Evolutionary conservation across 1,140 invertebrate genomes (phyloP), one percentile per base, ranked within the genome.

Genomic region (Drosophila funebris): DNA sequence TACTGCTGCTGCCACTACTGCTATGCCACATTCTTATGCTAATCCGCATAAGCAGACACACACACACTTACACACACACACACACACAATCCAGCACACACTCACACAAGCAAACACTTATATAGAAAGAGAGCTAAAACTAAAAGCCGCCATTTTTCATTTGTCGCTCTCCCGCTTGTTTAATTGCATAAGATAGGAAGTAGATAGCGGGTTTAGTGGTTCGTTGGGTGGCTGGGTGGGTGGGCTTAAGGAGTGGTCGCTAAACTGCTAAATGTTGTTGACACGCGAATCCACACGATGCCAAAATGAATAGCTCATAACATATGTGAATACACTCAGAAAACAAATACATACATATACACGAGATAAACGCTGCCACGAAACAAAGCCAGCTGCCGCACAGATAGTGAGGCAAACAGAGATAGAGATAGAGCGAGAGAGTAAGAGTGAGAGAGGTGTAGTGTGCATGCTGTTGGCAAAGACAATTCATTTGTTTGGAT

Each of bases 401-500:
- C 20, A 48, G 39, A 31, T 29, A 72, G 22, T 13, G 22, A 43
- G 39, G n/a, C n/a, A n/a, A n/a, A 58, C 13, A 13, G 16, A 41
- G 13, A 24, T 31, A 54, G 37, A 33, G 48, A 39, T 29, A 41
- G 4, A 27, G 24, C 24, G 57, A 7, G n/a, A 41, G 20, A 52
- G 27, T 33, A n/a, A 16, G 20, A 31, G 44, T 39, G 31, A 58
- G 58, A 18, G n/a, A 61, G 29, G 13, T n/a, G 3, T 1, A 16
- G n/a, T 61, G n/a, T 61, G 44, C 22, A 24, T 33, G 20, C 48
- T 78, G 58, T 69, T 76, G 73, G 62, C 69, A 76, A 73, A 76
- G 76, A 76, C 76, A 76, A 79, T 79, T 79, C 76, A 79, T 79
- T 76, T 79, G 76, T 76, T 79, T 76, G 76, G 61, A 62, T 76